These are phyloP conservation scores for Salvelinus sp. DNA, from an alignment of 2,113 vertebrate genomes.

Conservation along the genomic window DNA sequence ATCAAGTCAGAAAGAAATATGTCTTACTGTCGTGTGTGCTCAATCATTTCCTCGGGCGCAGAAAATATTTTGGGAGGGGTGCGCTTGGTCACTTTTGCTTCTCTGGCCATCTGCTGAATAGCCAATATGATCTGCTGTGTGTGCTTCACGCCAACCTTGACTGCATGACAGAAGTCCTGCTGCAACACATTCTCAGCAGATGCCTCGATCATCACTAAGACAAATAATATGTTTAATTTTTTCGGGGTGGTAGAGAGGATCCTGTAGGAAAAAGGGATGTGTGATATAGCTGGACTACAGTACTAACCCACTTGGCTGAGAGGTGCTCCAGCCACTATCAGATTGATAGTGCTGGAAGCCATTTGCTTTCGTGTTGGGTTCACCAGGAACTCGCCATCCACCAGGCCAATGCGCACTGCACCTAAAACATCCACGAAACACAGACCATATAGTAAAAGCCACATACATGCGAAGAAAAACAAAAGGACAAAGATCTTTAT, in stretches of 20 bases:
- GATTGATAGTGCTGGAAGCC: slow-evolving; percentile 84
- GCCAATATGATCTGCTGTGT: slow-evolving; percentile 87
- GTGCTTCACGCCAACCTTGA: slow-evolving; percentile 92
- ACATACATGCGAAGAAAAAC: not conserved
- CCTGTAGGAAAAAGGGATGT: not conserved
- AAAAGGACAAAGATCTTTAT: not conserved
- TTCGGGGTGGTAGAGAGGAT: not conserved
- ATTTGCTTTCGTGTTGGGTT: slow-evolving; percentile 92
- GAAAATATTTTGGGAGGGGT: slow-evolving; percentile 81
- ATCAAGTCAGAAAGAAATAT: not conserved
- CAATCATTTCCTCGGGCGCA: slow-evolving; percentile 79
- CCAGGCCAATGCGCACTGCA: slow-evolving; percentile 89
- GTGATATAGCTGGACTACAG: not conserved
- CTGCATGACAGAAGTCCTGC: slow-evolving; percentile 93
- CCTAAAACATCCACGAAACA: slow-evolving; percentile 69
- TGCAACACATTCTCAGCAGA: slow-evolving; percentile 93
- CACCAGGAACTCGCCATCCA: slow-evolving; percentile 83
- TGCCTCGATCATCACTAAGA: slow-evolving; percentile 94
- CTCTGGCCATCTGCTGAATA: slow-evolving; percentile 86
- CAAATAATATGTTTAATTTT: not conserved
- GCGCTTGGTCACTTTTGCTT: slow-evolving; percentile 82
- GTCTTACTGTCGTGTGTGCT: slow-evolving; percentile 79
- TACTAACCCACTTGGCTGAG: slow-evolving; percentile 88
- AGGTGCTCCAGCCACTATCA: slow-evolving; percentile 84
- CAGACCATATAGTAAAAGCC: not conserved